Evolutionary conservation across 2,113 vertebrate species (phyloP).

Genomic region (Gymnogyps californianus): DNA sequence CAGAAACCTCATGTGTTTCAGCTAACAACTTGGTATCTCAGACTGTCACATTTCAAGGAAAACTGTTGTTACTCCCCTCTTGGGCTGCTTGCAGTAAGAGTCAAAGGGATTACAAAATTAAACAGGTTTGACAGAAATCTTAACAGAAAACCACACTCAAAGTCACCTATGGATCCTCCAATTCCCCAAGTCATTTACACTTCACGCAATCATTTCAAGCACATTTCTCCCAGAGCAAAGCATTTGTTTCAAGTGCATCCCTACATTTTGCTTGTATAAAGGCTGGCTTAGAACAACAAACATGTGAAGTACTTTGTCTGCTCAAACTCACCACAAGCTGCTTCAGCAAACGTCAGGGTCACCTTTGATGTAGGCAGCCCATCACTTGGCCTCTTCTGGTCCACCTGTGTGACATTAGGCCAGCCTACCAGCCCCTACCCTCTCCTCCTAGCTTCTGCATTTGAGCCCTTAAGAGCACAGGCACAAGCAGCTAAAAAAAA

Average conservation of each 20-base stretch:
- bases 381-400: background rate
- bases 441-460: background rate
- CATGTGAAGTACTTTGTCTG: background rate
- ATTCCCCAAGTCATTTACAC: background rate
- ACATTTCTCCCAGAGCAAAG: background rate
- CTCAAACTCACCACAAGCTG: background rate
- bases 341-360: background rate
- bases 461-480: background rate
- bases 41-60: background rate
- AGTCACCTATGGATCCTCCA: background rate
- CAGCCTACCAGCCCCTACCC: background rate
- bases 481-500: background rate
- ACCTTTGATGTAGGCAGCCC: background rate
- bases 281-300: background rate
- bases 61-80: background rate
- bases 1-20: background rate
- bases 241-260: rapidly evolving
- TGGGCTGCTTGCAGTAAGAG: background rate
- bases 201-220: background rate
- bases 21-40: background rate
- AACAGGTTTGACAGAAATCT: background rate
- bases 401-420: background rate
- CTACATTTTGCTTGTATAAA: background rate
- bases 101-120: background rate
- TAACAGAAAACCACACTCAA: background rate